Evolutionary conservation across 2,888 invertebrate genomes (phyloP).

Genomic region (Scaptomyza cyrtandrae): DNA sequence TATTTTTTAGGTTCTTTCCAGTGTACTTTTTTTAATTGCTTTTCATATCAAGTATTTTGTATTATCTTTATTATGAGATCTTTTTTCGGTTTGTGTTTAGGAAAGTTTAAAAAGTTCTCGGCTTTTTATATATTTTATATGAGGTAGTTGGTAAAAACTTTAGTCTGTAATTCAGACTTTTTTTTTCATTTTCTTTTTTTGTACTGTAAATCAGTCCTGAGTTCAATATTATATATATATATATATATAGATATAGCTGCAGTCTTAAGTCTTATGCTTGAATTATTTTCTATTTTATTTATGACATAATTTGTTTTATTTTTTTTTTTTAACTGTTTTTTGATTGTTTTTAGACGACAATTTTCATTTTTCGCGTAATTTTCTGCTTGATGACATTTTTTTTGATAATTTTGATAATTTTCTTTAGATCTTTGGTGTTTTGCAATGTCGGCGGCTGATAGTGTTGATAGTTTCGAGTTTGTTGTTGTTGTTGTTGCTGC

Average conservation of each 20-base stretch:
- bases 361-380: constrained; percentile 71
- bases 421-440: constrained; percentile 71
- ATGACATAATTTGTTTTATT: constrained; percentile 2
- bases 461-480: constrained; percentile 22
- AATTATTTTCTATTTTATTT: constrained; percentile 8
- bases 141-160: constrained; percentile 19
- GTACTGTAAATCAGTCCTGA: constrained; percentile 59
- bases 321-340: neutral
- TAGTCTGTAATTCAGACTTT: neutral
- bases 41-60: constrained; percentile 10
- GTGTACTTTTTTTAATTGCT: constrained; percentile 13
- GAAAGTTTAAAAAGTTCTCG: constrained; percentile 3
- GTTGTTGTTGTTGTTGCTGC: constrained; percentile 30
- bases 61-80: constrained; percentile 43
- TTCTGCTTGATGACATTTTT: constrained; percentile 76
- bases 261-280: constrained; percentile 52
- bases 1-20: neutral
- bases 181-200: constrained; percentile 30
- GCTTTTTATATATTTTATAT: neutral
- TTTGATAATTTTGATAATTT: constrained; percentile 77
- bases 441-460: constrained; percentile 37
- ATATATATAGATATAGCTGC: constrained; percentile 10
- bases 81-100: constrained; percentile 14
- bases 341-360: constrained; percentile 57
- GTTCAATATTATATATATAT: constrained; percentile 16